These are phyloP conservation scores for Dysmachus trigonus DNA, from an alignment of 2,888 invertebrate genomes.

Conservation along the genomic window DNA sequence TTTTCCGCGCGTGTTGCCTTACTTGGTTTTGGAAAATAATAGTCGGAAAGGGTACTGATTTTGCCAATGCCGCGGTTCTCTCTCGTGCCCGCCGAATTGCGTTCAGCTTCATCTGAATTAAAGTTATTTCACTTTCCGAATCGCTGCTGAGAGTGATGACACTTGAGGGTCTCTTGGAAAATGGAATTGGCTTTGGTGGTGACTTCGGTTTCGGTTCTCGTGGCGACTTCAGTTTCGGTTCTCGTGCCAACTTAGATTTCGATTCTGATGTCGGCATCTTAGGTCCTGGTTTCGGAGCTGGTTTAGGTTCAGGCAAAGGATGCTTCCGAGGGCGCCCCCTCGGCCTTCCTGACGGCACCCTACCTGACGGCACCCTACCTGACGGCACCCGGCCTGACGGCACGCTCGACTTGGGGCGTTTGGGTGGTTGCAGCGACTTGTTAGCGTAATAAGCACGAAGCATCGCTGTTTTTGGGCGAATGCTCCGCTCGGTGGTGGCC, in stretches of 20 bases:
- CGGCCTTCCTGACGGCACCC: neutral
- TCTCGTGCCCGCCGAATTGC: neutral
- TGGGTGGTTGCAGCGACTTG: neutral
- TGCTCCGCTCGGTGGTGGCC: neutral
- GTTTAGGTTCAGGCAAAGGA: neutral
- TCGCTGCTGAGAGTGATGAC: neutral
- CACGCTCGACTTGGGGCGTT: neutral
- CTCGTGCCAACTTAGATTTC: no score
- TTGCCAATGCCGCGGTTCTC: neutral
- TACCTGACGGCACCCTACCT: no score
- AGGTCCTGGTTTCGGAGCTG: neutral
- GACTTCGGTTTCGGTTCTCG: no score
- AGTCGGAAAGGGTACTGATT: no score
- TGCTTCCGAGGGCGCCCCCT: neutral
- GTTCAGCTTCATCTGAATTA: neutral
- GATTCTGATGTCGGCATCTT: neutral
- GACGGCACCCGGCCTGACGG: no score
- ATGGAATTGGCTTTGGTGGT: no score
- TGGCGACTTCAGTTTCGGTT: no score
- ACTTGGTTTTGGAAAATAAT: neutral
- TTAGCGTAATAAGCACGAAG: neutral
- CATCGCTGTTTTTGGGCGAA: neutral
- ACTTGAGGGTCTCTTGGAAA: neutral
- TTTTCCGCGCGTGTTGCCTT: neutral
- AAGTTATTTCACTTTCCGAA: neutral